Evolutionary conservation across 2,888 invertebrate species (phyloP), one percentile per base, ranked within the genome.

Genomic region (Mythimna vitellina): DNA sequence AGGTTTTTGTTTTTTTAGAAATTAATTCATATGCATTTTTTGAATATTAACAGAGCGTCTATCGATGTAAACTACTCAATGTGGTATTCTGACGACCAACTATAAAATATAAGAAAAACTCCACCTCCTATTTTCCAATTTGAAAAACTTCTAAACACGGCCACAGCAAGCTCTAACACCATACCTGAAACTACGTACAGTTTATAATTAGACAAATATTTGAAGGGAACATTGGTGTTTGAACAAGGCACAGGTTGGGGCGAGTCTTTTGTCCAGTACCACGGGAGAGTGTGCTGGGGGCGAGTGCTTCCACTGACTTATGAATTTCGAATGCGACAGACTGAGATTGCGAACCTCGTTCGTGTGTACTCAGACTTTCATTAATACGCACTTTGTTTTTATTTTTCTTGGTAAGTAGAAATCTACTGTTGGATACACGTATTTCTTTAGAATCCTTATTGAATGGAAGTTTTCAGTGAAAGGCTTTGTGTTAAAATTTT

Each of bases 141-240:
- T 51, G 54, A 51, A 71, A 63, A 73, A 65, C 54, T 53, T 14
- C 53, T 78, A 81, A 85, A 71, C 82, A 84, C 42, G 76, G 71
- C 69, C 46, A 68, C 70, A 76, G 12, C 51, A 54, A n/a, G 71
- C 75, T 73, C 60, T 76, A 82, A 81, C 74, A 84, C 78, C 70
- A 70, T 71, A 71, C 80, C 80, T 73, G 79, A 82, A 85, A 86
- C 85, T 82, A 88, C 86, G 86, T 86, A 86, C 87, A 87, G 85
- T 84, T 87, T 87, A 89, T 91, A 93, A 93, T 92, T 91, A 92
- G 89, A 89, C 91, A 93, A 93, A 93, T 91, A 93, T 93, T 92
- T 93, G 92, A 89, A 89, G 89, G 85, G 87, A 91, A 91, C 92
- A 89, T 88, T 88, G 89, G 82, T 92, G 92, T 93, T 93, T 93